phyloP scores from a whole-genome alignment of 2,113 vertebrate genomes.

The Urocynchramus pylzowi region DNA sequence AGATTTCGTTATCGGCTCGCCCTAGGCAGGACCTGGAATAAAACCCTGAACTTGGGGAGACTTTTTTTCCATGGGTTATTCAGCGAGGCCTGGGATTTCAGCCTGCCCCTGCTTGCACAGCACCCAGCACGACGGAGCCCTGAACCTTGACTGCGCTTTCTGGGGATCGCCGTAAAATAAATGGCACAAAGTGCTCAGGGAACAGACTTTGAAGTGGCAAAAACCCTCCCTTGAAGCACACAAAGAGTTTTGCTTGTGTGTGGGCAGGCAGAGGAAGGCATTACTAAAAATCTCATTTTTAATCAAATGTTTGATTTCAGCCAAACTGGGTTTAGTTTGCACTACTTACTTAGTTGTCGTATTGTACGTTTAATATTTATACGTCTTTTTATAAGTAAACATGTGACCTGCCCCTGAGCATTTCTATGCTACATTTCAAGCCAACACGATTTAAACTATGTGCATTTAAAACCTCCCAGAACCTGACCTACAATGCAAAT shows the following conservation, averaged over 20 bases:
- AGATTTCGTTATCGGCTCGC: neutral
- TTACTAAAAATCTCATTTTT: neutral
- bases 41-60: neutral
- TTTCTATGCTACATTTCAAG: conserved; percentile 54
- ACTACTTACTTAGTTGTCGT: neutral
- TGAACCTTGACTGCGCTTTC: neutral
- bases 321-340: conserved; percentile 37
- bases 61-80: neutral
- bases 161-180: neutral
- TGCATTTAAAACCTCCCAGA: conserved; percentile 70
- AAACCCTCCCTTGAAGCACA: neutral
- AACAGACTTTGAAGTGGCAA: neutral
- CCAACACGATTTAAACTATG: conserved; percentile 61
- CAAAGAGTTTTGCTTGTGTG: neutral
- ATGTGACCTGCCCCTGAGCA: neutral
- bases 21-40: conserved; percentile 8
- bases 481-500: conserved; percentile 73
- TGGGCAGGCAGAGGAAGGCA: neutral
- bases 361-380: neutral
- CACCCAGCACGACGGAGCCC: neutral
- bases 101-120: conserved; percentile 10
- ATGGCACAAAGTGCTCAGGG: neutral
- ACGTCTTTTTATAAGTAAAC: neutral
- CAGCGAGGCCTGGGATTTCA: neutral
- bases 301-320: conserved; percentile 27